Percentiles rank a stretch among this genome's conserved stretches.
phyloP scores from a whole-genome alignment of 2,888 invertebrate genomes.

The Aphidoletes aphidimyza region DNA sequence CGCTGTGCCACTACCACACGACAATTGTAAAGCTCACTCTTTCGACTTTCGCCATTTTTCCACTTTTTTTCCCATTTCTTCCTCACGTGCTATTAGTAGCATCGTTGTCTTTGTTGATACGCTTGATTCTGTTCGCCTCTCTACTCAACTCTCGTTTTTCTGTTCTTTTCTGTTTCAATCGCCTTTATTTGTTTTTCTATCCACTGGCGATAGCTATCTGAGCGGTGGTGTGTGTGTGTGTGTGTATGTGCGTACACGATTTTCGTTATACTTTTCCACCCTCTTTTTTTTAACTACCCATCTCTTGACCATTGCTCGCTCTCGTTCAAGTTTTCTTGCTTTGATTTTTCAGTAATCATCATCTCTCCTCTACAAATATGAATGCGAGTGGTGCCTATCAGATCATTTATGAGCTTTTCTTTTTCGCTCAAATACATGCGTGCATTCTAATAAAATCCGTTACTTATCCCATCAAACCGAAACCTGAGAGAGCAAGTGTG shows the following conservation, averaged over 20 bases:
- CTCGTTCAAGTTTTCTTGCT: conserved; percentile 12
- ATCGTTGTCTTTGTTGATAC: conserved; percentile 50
- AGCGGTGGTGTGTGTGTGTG: neutral
- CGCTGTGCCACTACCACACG: conserved; percentile 44
- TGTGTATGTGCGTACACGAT: conserved; percentile 4
- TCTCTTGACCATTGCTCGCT: conserved; percentile 14
- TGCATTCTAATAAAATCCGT: neutral
- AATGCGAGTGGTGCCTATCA: neutral
- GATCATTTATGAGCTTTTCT: neutral
- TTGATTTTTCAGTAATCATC: conserved; percentile 33
- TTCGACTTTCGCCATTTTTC: conserved; percentile 56
- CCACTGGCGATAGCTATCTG: conserved; percentile 21
- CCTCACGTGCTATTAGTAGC: neutral
- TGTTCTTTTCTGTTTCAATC: too few relatives aligned
- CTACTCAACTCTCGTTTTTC: too few relatives aligned
- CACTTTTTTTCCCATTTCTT: conserved; percentile 52
- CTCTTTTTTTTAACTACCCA: conserved; percentile 8
- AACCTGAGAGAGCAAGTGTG: too few relatives aligned
- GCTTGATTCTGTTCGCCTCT: neutral
- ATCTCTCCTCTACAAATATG: neutral
- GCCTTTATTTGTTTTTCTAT: conserved; percentile 26
- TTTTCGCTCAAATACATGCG: conserved; percentile 3
- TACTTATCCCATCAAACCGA: neutral
- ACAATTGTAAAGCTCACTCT: neutral
- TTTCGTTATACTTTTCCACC: conserved; percentile 44